Percentiles rank a stretch among this genome's conserved stretches.
Conservation (phyloP, 2,797 vertebrate species). For the Okamejei kenojei region DNA sequence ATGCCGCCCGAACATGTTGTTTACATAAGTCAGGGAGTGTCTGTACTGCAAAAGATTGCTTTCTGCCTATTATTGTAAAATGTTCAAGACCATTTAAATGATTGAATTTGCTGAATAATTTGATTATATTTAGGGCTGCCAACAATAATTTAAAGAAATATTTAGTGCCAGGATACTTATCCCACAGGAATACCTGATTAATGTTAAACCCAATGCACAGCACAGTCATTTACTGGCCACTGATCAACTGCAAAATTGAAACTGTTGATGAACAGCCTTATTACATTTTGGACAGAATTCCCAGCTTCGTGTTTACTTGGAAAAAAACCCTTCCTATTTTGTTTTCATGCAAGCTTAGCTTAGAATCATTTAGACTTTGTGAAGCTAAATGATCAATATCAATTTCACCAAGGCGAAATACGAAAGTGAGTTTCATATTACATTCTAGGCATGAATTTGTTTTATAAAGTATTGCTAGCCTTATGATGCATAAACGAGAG, state of each 20-base stretch:
- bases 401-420: not conserved
- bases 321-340: not conserved
- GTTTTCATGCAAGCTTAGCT: not conserved
- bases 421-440: not conserved
- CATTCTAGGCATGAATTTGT: not conserved
- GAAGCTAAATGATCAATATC: not conserved
- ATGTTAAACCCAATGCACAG: not conserved
- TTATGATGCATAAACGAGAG: not conserved
- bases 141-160: not conserved
- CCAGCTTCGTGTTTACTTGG: not conserved
- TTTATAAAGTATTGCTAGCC: not conserved
- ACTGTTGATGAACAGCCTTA: not conserved
- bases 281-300: conserved; percentile 5
- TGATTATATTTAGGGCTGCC: not conserved
- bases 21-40: too few species aligned
- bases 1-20: too few species aligned
- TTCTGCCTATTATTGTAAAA: not conserved
- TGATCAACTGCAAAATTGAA: not conserved
- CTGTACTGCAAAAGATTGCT: not conserved
- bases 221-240: not conserved
- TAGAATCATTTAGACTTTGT: not conserved
- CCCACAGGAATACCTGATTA: not conserved
- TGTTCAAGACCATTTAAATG: not conserved
- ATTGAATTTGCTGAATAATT: not conserved
- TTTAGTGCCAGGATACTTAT: not conserved